Evolutionary conservation across 2,113 vertebrate genomes (phyloP).

Genomic region (Poeciliopsis occidentalis): DNA sequence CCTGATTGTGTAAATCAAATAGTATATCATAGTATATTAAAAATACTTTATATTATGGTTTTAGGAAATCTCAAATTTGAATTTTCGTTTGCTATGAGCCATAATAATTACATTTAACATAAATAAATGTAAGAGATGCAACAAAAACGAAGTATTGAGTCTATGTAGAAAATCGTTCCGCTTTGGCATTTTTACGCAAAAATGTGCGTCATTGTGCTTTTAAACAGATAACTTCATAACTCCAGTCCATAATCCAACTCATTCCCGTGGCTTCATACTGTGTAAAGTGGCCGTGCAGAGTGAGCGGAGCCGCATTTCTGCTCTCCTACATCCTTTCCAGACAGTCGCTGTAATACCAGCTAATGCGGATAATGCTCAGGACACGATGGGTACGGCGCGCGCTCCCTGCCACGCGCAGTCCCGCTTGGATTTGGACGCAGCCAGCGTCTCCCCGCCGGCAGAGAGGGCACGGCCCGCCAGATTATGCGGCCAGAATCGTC

Average conservation of each 20-base stretch:
- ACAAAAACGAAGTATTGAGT: no score
- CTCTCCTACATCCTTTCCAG: constrained; percentile 33
- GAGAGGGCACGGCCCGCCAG: constrained; percentile 28
- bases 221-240: no score
- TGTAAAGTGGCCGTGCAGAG: neutral
- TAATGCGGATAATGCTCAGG: constrained; percentile 81
- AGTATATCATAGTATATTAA: neutral
- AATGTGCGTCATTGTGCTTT: no score
- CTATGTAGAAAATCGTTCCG: no score
- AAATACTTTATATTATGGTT: neutral
- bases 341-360: constrained; percentile 72
- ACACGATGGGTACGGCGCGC: constrained; percentile 45
- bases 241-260: no score
- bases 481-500: constrained; percentile 36
- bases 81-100: neutral
- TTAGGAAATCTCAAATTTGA: neutral
- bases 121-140: no score
- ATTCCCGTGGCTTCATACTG: neutral
- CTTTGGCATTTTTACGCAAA: no score
- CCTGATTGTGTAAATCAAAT: neutral
- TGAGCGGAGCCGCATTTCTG: constrained; percentile 30
- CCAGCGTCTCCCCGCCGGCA: constrained; percentile 18
- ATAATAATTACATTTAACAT: no score
- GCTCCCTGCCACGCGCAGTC: constrained; percentile 33
- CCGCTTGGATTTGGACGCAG: constrained; percentile 58